Conservation (phyloP, 1,140 invertebrate species). For the Penaeus japonicus region DNA sequence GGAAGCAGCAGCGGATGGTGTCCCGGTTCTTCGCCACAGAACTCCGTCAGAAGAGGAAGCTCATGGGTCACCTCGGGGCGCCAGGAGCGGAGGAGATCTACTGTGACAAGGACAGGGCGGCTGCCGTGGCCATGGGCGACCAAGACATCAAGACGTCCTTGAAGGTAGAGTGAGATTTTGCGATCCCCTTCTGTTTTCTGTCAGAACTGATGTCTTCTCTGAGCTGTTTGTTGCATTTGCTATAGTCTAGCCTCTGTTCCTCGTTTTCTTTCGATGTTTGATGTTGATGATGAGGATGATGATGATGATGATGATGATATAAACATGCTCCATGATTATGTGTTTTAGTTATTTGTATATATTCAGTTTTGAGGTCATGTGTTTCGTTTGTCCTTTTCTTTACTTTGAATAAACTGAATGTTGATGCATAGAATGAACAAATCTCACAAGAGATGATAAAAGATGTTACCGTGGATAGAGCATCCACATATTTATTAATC, state of each 20-base stretch:
- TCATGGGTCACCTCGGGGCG: conserved; percentile 47
- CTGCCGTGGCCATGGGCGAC: conserved; percentile 83
- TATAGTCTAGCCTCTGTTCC: too few relatives aligned
- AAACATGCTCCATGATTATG: background rate
- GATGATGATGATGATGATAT: background rate
- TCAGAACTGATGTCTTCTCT: background rate
- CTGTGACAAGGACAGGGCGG: conserved; percentile 88
- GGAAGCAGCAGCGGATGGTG: background rate
- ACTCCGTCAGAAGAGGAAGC: conserved; percentile 51
- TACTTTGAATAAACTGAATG: too few relatives aligned
- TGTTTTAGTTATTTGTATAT: background rate
- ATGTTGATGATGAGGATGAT: background rate
- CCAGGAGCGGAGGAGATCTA: conserved; percentile 77
- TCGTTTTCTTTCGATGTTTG: too few relatives aligned
- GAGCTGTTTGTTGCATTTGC: too few relatives aligned
- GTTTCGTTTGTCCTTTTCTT: too few relatives aligned
- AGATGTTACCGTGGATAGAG: too few relatives aligned
- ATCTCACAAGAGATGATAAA: too few relatives aligned
- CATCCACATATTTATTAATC: too few relatives aligned
- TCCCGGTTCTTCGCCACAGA: conserved; percentile 50
- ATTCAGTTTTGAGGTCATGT: background rate
- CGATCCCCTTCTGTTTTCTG: background rate
- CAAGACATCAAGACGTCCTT: conserved; percentile 76
- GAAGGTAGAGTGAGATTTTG: conserved; percentile 41
- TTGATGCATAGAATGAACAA: too few relatives aligned